These are phyloP conservation scores for Brachyalestes nurse DNA, from an alignment of 2,797 vertebrate genomes.

Conservation along the genomic window DNA sequence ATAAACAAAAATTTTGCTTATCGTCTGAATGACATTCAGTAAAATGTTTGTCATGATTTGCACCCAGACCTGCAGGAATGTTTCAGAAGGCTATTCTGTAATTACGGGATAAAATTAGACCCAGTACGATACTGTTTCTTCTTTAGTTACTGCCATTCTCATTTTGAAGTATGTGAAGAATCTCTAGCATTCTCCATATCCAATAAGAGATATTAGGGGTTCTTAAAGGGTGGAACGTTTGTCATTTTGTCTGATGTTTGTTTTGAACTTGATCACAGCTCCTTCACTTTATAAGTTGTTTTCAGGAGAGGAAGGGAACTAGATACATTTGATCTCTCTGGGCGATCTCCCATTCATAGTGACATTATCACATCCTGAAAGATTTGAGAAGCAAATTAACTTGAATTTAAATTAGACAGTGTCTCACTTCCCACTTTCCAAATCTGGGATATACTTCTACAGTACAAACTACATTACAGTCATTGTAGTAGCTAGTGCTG, in stretches of 20 bases:
- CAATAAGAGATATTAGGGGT: no score
- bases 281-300: background rate
- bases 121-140: conserved; percentile 52
- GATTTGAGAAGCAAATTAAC: conserved; percentile 7
- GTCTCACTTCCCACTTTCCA: background rate
- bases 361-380: background rate
- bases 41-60: background rate
- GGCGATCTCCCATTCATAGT: no score
- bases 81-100: conserved; percentile 59
- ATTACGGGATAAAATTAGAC: conserved; percentile 60
- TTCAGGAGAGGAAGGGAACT: background rate
- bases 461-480: background rate
- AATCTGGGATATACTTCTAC: background rate
- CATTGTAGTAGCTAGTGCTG: background rate
- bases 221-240: background rate
- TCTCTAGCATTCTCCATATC: background rate
- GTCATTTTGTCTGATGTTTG: background rate
- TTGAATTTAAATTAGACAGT: background rate
- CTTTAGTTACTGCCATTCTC: conserved; percentile 35
- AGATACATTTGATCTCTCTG: no score
- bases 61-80: conserved; percentile 62
- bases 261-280: background rate
- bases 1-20: background rate
- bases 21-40: background rate
- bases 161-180: conserved; percentile 68